Evolutionary conservation across 2,797 vertebrate species (phyloP).

Genomic region (Amniataba percoides): DNA sequence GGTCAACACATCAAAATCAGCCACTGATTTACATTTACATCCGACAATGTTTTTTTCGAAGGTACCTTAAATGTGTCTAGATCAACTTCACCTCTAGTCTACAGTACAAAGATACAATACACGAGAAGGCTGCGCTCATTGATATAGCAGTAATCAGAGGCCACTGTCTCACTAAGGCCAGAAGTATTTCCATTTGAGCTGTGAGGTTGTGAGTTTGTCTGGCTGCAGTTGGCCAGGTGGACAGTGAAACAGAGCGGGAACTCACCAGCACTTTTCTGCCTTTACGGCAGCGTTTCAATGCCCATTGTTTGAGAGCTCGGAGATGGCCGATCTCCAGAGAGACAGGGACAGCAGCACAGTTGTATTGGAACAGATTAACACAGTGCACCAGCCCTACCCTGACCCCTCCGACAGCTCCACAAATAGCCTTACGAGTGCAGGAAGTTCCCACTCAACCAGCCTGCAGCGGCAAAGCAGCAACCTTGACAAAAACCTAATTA

Average conservation of each 20-base stretch:
- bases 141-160: slow-evolving; percentile 73
- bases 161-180: slow-evolving; percentile 73
- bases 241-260: slow-evolving; percentile 40
- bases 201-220: slow-evolving; percentile 46
- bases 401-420: slow-evolving; percentile 61
- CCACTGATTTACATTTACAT: slow-evolving; percentile 79
- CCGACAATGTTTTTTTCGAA: slow-evolving; percentile 60
- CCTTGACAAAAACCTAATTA: slow-evolving; percentile 71
- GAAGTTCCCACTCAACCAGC: slow-evolving; percentile 57
- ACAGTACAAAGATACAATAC: slow-evolving; percentile 81
- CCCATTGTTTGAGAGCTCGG: slow-evolving; percentile 63
- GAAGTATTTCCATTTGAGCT: slow-evolving; percentile 40
- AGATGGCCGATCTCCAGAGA: slow-evolving; percentile 68
- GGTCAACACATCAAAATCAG: slow-evolving; percentile 75
- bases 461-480: slow-evolving; percentile 60
- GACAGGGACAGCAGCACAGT: slow-evolving; percentile 55
- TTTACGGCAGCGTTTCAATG: slow-evolving; percentile 47
- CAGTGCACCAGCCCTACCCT: slow-evolving; percentile 53
- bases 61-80: slow-evolving; percentile 79
- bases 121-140: slow-evolving; percentile 74
- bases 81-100: slow-evolving; percentile 79
- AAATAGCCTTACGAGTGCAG: slow-evolving; percentile 68
- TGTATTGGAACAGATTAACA: slow-evolving; percentile 76
- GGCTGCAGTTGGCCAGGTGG: slow-evolving; percentile 43
- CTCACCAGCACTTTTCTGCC: slow-evolving; percentile 39